These are phyloP conservation scores for Poecile atricapillus DNA, from an alignment of 2,113 vertebrate genomes.

Conservation along the genomic window DNA sequence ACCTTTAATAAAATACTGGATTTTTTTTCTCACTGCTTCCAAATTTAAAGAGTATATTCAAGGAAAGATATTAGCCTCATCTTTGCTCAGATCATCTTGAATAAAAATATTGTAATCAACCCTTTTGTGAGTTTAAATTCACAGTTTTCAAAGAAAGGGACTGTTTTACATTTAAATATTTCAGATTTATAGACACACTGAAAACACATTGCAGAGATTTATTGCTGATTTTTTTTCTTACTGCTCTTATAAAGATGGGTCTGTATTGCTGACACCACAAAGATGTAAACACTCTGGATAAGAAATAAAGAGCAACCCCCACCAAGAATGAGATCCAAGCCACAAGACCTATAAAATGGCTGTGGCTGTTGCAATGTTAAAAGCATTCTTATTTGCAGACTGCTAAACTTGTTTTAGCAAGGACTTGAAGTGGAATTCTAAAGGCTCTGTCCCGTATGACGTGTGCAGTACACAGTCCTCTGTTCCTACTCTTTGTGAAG, in stretches of 20 bases:
- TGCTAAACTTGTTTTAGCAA: slow-evolving; percentile 48
- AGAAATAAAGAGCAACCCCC: slow-evolving; percentile 44
- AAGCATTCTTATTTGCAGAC: slow-evolving; percentile 58
- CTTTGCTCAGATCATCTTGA: slow-evolving; percentile 10
- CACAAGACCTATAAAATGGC: slow-evolving; percentile 53
- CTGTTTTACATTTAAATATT: slow-evolving; percentile 50
- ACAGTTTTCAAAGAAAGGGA: slow-evolving; percentile 28
- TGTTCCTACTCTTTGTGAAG: background rate
- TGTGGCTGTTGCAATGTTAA: slow-evolving; percentile 48
- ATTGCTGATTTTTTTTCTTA: slow-evolving; percentile 36
- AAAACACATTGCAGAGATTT: slow-evolving; percentile 61
- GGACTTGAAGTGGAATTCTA: background rate
- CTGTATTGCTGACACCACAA: slow-evolving; percentile 53
- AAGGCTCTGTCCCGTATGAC: background rate
- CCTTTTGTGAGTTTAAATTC: background rate
- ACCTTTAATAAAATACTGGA: background rate
- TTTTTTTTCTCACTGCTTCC: background rate
- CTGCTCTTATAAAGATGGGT: slow-evolving; percentile 39
- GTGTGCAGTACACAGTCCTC: background rate
- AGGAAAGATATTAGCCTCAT: background rate
- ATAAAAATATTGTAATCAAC: background rate
- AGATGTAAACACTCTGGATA: slow-evolving; percentile 59
- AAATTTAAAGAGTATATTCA: background rate
- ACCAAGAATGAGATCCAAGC: slow-evolving; percentile 47
- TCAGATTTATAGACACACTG: slow-evolving; percentile 50